Conservation (phyloP, 2,113 vertebrate genomes). For the Spea multiplicata region DNA sequence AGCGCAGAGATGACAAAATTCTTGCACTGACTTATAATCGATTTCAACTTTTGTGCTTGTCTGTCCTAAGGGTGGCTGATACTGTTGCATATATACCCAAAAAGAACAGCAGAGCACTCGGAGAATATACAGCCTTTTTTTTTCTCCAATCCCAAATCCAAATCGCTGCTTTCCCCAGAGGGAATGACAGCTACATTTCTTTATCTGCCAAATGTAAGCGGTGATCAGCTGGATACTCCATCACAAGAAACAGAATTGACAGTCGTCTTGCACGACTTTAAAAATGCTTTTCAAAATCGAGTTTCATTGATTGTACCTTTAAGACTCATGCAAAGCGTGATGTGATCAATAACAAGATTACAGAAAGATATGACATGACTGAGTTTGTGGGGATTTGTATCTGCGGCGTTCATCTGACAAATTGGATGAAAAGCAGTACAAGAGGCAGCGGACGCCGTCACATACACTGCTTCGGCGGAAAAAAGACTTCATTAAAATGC, state of each 20-base stretch:
- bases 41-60: slow-evolving; percentile 38
- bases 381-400: slow-evolving; percentile 6
- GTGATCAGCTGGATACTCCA: background rate
- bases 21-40: slow-evolving; percentile 33
- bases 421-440: slow-evolving; percentile 25
- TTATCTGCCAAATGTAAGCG: slow-evolving; percentile 11
- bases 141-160: slow-evolving; percentile 28
- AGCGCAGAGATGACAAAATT: slow-evolving; percentile 6
- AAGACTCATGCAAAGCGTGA: slow-evolving; percentile 20
- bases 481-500: slow-evolving; percentile 33
- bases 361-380: slow-evolving; percentile 20
- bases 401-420: slow-evolving; percentile 1
- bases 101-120: slow-evolving; percentile 15
- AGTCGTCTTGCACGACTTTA: background rate
- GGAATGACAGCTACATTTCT: slow-evolving; percentile 37
- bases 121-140: slow-evolving; percentile 15
- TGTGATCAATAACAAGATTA: slow-evolving; percentile 41
- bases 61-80: slow-evolving; percentile 40
- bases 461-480: background rate
- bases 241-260: background rate
- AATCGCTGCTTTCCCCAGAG: slow-evolving; percentile 22
- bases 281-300: slow-evolving; percentile 4
- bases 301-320: slow-evolving; percentile 22
- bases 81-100: slow-evolving; percentile 21
- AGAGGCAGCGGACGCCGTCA: slow-evolving; percentile 5